Base-by-base conservation (phyloP, 2,113 vertebrate species). In the Tragulus kanchil region DNA sequence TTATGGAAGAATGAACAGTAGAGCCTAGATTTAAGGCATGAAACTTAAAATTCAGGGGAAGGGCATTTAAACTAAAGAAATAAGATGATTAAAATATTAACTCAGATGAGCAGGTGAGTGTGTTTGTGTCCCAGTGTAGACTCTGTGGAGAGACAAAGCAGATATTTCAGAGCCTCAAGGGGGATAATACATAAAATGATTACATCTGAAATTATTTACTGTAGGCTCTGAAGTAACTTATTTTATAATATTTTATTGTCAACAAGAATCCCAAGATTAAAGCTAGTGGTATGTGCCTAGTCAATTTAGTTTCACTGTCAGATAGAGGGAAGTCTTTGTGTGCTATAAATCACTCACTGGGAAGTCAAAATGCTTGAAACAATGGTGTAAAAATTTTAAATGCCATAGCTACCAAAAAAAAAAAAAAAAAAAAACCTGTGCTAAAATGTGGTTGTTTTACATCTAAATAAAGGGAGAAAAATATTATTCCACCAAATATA, bases 181-280 rank as follows among this genome's bases (percentile, higher is more conserved):
- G 13, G 21, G 5, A 48, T 14, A 73, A 26, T 31, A 5, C 3
- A 85, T 59, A 71, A 86, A 84, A 85, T 94, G 3, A 73, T 90
- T 50, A 42, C 14, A 36, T 48, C 7, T 90, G 13, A 75, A 92
- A 52, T 58, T 87, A 87, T 81, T 62, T 92, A 82, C 4, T 36
- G 58, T 14, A 31, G 3, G 2, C 36, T 88, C 10, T 69, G 42
- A 82, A 94, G 61, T 28, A 89, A 59, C 36, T 1, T 54, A 79
- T 84, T 91, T 89, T 93, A 78, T 69, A 84, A 92, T 69, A 7
- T 93, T 97, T 85, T 82, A 56, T 79, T 73, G 86, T 65, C 62
- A 90, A 89, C 8, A 91, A 94, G 93, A 67, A 42, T 31, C 83
- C 12, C 28, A 85, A 61, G 6, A 65, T 93, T 96, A 89, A 94